A percentile compares a stretch with the other conserved stretches of the same genome.
These are phyloP conservation scores for Athetis lepigone DNA, from an alignment of 2,888 invertebrate species.

Conservation along the genomic window DNA sequence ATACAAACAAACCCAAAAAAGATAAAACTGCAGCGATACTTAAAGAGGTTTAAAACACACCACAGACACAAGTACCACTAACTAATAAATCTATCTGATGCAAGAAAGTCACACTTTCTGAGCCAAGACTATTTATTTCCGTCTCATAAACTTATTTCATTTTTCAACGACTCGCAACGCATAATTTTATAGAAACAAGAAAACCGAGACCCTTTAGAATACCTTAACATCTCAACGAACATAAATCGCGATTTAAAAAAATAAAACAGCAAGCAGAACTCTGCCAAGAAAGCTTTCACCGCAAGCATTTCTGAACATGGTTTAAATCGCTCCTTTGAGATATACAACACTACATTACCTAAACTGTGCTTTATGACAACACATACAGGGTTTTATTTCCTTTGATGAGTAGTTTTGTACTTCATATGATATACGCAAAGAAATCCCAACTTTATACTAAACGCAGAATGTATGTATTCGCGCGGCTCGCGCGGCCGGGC, in stretches of 20 bases:
- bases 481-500: constrained; percentile 46
- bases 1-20: not conserved
- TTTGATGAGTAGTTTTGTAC: constrained; percentile 46
- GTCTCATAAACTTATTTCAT: constrained; percentile 64
- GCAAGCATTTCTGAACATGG: constrained; percentile 84
- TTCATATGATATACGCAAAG: constrained; percentile 60
- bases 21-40: not conserved
- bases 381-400: constrained; percentile 50
- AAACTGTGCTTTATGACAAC: constrained; percentile 64
- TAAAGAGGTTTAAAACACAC: not conserved
- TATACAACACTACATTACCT: constrained; percentile 53
- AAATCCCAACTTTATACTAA: constrained; percentile 65
- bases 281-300: constrained; percentile 87
- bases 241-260: constrained; percentile 86
- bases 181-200: constrained; percentile 69
- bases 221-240: constrained; percentile 71
- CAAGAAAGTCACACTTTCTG: constrained; percentile 26
- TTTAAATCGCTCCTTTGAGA: constrained; percentile 85
- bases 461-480: constrained; percentile 62
- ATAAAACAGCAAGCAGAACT: constrained; percentile 82
- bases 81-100: constrained; percentile 35
- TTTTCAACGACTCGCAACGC: constrained; percentile 68
- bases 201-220: constrained; percentile 64
- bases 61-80: not conserved
- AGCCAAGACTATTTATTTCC: constrained; percentile 54